A percentile compares a stretch with the other conserved stretches of the same genome.
These are phyloP conservation scores for Neria commutata DNA, from an alignment of 2,888 invertebrate species.

Conservation along the genomic window DNA sequence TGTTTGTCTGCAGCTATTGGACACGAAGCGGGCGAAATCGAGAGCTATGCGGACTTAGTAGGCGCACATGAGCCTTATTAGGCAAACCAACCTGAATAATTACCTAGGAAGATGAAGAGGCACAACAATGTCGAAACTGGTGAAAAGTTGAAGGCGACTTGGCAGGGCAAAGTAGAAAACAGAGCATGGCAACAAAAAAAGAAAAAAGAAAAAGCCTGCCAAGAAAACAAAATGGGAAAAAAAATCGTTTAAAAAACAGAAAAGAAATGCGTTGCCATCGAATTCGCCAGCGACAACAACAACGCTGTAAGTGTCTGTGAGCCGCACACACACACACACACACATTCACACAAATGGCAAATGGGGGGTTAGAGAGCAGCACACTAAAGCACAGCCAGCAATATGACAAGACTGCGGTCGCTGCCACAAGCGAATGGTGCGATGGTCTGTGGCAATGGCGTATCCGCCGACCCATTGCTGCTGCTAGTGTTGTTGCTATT, in stretches of 20 bases:
- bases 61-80: background rate
- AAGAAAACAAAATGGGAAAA: slow-evolving; percentile 33
- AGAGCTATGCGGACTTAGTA: too few species aligned
- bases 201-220: slow-evolving; percentile 33
- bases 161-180: too few species aligned
- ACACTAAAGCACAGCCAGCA: background rate
- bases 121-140: background rate
- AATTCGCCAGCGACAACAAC: too few species aligned
- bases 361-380: background rate
- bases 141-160: too few species aligned
- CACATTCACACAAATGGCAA: background rate
- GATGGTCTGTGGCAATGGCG: too few species aligned
- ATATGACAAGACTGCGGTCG: too few species aligned
- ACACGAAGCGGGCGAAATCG: background rate
- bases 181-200: slow-evolving; percentile 27
- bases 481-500: slow-evolving; percentile 11
- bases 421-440: too few species aligned
- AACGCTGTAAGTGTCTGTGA: too few species aligned
- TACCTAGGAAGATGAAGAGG: background rate
- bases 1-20: background rate
- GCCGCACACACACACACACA: background rate
- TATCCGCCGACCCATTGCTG: slow-evolving; percentile 30
- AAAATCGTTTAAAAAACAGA: slow-evolving; percentile 14
- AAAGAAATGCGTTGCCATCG: slow-evolving; percentile 16
- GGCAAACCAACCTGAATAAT: background rate